Conservation (phyloP, 1,140 invertebrate genomes). For the Drosophila murphyi region DNA sequence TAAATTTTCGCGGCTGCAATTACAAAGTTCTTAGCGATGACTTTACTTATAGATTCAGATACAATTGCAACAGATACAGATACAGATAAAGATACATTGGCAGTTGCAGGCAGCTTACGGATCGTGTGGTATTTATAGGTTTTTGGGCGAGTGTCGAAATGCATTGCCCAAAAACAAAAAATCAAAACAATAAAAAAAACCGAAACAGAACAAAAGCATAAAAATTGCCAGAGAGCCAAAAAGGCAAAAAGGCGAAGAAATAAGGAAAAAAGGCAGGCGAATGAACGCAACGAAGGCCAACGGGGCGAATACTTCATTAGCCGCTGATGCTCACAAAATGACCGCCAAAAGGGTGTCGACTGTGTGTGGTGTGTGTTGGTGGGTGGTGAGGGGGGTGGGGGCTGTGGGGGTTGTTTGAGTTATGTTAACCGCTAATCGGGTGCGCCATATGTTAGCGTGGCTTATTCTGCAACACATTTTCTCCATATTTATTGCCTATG, state of each 20-base stretch:
- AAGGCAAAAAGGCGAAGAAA: conserved; percentile 13
- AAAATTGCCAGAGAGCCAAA: too few relatives aligned
- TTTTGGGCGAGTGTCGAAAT: conserved; percentile 62
- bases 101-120: not conserved
- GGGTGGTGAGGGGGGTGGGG: not conserved
- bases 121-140: conserved; percentile 60
- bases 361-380: not conserved
- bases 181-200: conserved; percentile 26
- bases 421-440: conserved; percentile 60
- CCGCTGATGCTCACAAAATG: conserved; percentile 19
- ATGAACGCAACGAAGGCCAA: conserved; percentile 65
- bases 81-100: not conserved
- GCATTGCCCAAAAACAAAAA: conserved; percentile 37
- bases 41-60: not conserved
- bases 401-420: not conserved
- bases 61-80: not conserved
- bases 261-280: conserved; percentile 43
- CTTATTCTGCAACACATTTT: conserved; percentile 52
- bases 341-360: not conserved
- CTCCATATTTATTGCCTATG: conserved; percentile 65
- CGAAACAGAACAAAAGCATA: too few relatives aligned
- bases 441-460: conserved; percentile 73
- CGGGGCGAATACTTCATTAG: conserved; percentile 61
- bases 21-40: too few relatives aligned
- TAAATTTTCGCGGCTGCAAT: too few relatives aligned